Conservation (phyloP, 2,888 invertebrate species). For the Drosophila ezoana region DNA sequence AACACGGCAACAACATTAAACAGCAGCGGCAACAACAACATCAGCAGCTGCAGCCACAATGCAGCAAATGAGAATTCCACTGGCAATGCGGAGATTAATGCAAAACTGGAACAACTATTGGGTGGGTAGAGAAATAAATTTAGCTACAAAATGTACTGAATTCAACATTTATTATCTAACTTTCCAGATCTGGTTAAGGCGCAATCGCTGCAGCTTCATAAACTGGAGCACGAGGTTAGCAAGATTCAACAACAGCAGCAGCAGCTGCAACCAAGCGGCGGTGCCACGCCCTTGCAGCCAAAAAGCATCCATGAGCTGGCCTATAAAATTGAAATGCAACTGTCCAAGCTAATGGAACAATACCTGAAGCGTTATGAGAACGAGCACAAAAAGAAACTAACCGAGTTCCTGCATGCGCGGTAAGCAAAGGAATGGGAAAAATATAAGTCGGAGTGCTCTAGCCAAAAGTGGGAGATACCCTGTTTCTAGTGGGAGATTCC, state of each 20-base stretch:
- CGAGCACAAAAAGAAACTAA: conserved; percentile 82
- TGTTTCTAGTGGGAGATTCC: too few species aligned
- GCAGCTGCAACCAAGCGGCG: conserved; percentile 42
- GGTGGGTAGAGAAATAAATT: conserved; percentile 59
- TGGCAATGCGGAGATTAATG: conserved; percentile 63
- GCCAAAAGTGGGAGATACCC: background rate
- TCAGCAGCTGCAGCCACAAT: conserved; percentile 44
- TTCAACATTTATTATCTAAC: background rate
- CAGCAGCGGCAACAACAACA: conserved; percentile 42
- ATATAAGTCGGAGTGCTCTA: background rate
- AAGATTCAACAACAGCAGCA: conserved; percentile 65
- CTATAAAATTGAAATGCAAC: conserved; percentile 83
- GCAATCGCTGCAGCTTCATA: conserved; percentile 86
- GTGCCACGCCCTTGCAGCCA: conserved; percentile 50
- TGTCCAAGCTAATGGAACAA: conserved; percentile 84
- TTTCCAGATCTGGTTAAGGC: conserved; percentile 85
- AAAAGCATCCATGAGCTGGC: conserved; percentile 81
- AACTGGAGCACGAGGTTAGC: conserved; percentile 84
- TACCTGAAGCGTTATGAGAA: conserved; percentile 84
- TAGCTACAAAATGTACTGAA: background rate
- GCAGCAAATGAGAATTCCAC: conserved; percentile 29
- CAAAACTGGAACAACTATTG: conserved; percentile 82
- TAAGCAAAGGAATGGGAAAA: conserved; percentile 35
- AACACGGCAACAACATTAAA: conserved; percentile 49
- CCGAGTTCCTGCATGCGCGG: conserved; percentile 82